Conservation (phyloP, 2,113 vertebrate species). For the Equus quagga region DNA sequence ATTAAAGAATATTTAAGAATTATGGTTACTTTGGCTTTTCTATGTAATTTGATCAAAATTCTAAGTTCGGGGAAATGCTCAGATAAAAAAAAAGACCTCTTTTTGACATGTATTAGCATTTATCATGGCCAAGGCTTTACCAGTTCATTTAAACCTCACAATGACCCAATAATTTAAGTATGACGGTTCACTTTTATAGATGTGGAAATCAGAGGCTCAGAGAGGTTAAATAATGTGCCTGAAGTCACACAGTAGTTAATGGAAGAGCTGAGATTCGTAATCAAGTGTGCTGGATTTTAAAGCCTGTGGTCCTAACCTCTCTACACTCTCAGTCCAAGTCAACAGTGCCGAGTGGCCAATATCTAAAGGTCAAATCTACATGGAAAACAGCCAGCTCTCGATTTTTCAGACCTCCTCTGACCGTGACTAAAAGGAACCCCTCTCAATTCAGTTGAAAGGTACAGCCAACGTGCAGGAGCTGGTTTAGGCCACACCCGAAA, state of each 20-base stretch:
- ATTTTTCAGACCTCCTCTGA: not conserved
- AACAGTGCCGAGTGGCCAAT: not conserved
- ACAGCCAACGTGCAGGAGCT: not conserved
- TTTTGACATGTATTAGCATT: not conserved
- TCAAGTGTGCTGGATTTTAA: not conserved
- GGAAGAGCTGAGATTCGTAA: not conserved
- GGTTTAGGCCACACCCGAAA: not conserved
- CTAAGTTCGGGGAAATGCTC: not conserved
- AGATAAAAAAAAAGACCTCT: not conserved
- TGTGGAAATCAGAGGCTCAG: not conserved
- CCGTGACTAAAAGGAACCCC: not conserved
- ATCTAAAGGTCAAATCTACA: not conserved
- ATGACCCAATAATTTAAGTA: not conserved
- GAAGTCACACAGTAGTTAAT: not conserved
- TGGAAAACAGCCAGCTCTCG: fast-evolving
- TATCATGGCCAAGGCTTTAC: not conserved
- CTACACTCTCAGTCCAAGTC: not conserved
- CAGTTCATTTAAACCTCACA: not conserved
- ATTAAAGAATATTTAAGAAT: not conserved
- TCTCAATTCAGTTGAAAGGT: not conserved
- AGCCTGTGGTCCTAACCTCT: not conserved
- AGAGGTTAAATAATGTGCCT: not conserved
- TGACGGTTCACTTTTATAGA: not conserved
- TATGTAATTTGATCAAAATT: not conserved
- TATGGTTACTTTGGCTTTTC: not conserved